These are phyloP conservation scores for Euproctis similis DNA, from an alignment of 2,888 invertebrate species.

Conservation along the genomic window DNA sequence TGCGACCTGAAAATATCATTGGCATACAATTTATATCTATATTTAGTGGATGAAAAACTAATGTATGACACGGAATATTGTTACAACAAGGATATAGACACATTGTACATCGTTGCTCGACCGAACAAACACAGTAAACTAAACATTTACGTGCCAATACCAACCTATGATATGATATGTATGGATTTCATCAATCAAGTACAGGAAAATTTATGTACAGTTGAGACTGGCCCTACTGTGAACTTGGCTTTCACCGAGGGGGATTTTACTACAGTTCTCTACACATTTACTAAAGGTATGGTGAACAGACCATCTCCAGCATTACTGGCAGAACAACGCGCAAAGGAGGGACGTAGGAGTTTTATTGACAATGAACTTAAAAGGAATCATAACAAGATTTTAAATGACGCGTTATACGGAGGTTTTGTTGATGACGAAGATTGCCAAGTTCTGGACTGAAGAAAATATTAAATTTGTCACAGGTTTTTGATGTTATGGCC, in stretches of 20 bases:
- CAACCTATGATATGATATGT: slow-evolving; percentile 43
- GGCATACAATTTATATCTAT: slow-evolving; percentile 57
- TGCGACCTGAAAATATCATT: slow-evolving; percentile 53
- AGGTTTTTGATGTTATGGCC: not conserved
- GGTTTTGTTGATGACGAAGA: slow-evolving; percentile 60
- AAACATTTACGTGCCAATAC: slow-evolving; percentile 63
- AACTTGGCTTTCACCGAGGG: slow-evolving; percentile 63
- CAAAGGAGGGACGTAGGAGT: slow-evolving; percentile 45
- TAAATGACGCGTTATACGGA: slow-evolving; percentile 56
- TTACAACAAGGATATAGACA: slow-evolving; percentile 60
- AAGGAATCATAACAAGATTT: slow-evolving; percentile 44
- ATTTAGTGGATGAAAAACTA: slow-evolving; percentile 60
- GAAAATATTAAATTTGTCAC: too few species aligned
- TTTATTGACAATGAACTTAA: slow-evolving; percentile 58
- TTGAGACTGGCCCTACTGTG: slow-evolving; percentile 56
- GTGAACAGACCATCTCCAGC: slow-evolving; percentile 41
- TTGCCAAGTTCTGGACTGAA: slow-evolving; percentile 43
- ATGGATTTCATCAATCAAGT: slow-evolving; percentile 49
- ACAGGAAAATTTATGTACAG: slow-evolving; percentile 63
- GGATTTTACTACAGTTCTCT: slow-evolving; percentile 62
- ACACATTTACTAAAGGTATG: slow-evolving; percentile 59
- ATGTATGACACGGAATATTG: slow-evolving; percentile 70
- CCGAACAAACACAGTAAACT: slow-evolving; percentile 51
- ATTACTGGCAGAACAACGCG: slow-evolving; percentile 29
- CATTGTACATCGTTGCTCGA: slow-evolving; percentile 58